phyloP scores from a whole-genome alignment of 1,140 invertebrate species.

The Rhizoglyphus robini region DNA sequence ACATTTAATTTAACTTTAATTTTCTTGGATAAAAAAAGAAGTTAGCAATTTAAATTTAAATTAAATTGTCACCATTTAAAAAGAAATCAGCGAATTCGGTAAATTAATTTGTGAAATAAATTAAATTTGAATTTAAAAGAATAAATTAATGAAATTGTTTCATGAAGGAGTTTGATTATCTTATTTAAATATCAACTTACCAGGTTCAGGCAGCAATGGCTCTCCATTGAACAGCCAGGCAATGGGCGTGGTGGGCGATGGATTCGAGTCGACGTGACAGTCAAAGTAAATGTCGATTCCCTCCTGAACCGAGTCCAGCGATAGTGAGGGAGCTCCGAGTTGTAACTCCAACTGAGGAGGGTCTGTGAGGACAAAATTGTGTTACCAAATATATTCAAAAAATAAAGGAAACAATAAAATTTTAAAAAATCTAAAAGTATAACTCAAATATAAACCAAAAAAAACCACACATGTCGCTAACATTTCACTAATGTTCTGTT shows the following conservation, averaged over 20 bases:
- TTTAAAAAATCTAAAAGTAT: not conserved
- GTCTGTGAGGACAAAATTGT: conserved; percentile 9
- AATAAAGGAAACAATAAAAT: too few species aligned
- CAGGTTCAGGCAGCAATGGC: not conserved
- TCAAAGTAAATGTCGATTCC: conserved; percentile 77
- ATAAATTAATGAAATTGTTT: too few species aligned
- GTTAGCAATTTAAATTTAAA: too few species aligned
- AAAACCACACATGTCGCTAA: too few species aligned
- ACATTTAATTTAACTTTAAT: too few species aligned
- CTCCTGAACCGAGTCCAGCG: conserved; percentile 36
- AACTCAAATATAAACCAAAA: too few species aligned
- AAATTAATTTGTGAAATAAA: too few species aligned
- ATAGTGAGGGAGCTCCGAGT: conserved; percentile 17
- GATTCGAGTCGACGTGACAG: conserved; percentile 38
- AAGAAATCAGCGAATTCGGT: too few species aligned
- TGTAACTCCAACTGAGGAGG: conserved; percentile 14
- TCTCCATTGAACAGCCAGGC: conserved; percentile 21
- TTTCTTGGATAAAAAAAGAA: too few species aligned
- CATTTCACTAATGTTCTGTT: too few species aligned
- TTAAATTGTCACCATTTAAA: too few species aligned
- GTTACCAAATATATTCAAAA: not conserved
- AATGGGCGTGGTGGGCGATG: conserved; percentile 19
- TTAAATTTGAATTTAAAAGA: too few species aligned
- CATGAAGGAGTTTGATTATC: not conserved
- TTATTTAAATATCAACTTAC: not conserved